A percentile compares a stretch with the other conserved stretches of the same genome.
These are phyloP conservation scores for Ips typographus DNA, from an alignment of 1,140 invertebrate species.

Conservation along the genomic window DNA sequence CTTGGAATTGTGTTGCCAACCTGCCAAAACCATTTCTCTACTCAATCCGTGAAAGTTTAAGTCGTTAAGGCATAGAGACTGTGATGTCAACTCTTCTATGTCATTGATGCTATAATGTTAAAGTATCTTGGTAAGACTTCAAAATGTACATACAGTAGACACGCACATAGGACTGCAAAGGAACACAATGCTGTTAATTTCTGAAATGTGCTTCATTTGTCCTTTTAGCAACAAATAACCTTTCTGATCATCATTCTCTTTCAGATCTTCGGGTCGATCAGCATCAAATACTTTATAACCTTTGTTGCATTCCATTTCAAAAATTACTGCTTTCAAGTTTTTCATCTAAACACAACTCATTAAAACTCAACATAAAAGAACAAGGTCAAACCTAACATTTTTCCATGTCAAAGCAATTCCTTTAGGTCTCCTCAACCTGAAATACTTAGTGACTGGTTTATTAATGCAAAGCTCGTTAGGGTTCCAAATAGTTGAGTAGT, in stretches of 20 bases:
- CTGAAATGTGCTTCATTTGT: constrained; percentile 79
- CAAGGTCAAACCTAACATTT: constrained; percentile 56
- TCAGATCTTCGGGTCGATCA: constrained; percentile 1
- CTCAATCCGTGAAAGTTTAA: constrained; percentile 84
- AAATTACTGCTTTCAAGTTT: constrained; percentile 46
- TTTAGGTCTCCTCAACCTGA: constrained; percentile 71
- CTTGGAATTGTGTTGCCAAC: constrained; percentile 86
- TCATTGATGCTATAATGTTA: constrained; percentile 71
- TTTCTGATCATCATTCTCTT: constrained; percentile 18
- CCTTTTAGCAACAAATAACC: constrained; percentile 70
- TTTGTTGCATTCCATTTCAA: constrained; percentile 48
- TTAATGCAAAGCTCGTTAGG: constrained; percentile 63
- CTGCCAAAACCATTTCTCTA: constrained; percentile 79
- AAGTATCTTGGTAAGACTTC: not conserved
- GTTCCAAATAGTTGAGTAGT: constrained; percentile 70
- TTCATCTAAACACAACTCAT: constrained; percentile 34
- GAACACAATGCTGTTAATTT: constrained; percentile 78
- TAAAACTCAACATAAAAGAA: not conserved
- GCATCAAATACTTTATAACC: constrained; percentile 27
- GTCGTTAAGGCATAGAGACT: constrained; percentile 80
- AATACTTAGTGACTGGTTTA: constrained; percentile 64
- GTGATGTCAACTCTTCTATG: constrained; percentile 75
- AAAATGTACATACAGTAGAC: constrained; percentile 11
- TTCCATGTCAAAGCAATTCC: constrained; percentile 75
- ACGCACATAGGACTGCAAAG: constrained; percentile 82